Evolutionary conservation across 1,140 invertebrate genomes (phyloP), one percentile per base, ranked within the genome.

Genomic region (Agraylea sexmaculata): DNA sequence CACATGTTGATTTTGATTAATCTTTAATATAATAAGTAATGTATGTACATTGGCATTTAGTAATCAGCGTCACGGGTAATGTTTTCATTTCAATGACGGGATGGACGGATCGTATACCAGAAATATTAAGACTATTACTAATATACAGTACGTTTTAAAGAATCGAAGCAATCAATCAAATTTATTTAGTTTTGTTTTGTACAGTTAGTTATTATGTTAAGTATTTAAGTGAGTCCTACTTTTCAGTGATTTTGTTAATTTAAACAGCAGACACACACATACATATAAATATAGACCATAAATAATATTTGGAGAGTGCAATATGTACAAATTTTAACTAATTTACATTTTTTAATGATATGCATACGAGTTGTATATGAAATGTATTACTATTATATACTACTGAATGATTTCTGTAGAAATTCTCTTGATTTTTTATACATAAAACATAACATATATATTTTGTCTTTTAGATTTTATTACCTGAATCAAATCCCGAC

Each of bases 281-380:
- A 46, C 29, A 49, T 49, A 49, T 39, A 49, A 42, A 49, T 49
- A 45, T 54, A n/a, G n/a, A n/a, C n/a, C n/a, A n/a, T n/a, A n/a
- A n/a, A n/a, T 57, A 57, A 55, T 55, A 54, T 56, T 58, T 58
- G 53, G 54, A 56, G 57, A 55, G 60, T 63, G 60, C 60, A 63
- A 63, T 63, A 63, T 61, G 59, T 63, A 63, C 59, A 63, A 63
- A 63, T 62, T 63, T 60, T 56, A n/a, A 58, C 53, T 58, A 61
- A 58, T 63, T 61, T 56, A 56, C 53, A 56, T 63, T 57, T 53
- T 62, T 59, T 49, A 37, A 36, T 6, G 6, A 25, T 25, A 25
- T 25, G 23, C 23, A 25, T 25, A n/a, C 23, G 23, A 7, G 23
- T 56, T 60, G 57, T 60, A 60, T 59, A 60, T 57, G 46, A 49